Percentiles rank a stretch among this genome's conserved stretches.
These are phyloP conservation scores for Petrophora chlorosata DNA, from an alignment of 2,888 invertebrate genomes.

Conservation along the genomic window DNA sequence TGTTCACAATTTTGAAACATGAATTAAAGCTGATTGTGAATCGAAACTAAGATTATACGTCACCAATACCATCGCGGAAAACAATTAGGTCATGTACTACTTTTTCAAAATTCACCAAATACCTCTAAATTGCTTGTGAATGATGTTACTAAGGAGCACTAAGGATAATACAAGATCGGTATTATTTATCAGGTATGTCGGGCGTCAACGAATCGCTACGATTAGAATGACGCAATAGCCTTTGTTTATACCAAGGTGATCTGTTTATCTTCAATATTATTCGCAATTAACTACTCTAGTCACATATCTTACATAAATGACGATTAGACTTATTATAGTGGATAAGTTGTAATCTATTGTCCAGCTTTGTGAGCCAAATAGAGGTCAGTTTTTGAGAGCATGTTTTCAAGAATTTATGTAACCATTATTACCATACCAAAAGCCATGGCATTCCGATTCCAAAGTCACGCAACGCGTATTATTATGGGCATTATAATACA, in stretches of 20 bases:
- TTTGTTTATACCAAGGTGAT: conserved; percentile 16
- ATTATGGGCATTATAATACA: conserved; percentile 48
- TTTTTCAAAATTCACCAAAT: conserved; percentile 7
- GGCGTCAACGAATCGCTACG: conserved; percentile 6
- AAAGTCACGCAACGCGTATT: conserved; percentile 56
- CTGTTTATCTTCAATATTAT: conserved; percentile 10
- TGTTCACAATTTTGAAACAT: conserved; percentile 47
- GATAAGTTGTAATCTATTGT: conserved; percentile 7
- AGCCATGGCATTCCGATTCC: conserved; percentile 40
- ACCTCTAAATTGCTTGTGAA: too few species aligned
- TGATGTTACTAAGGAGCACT: too few species aligned
- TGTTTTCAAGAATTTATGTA: conserved; percentile 50
- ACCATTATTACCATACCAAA: conserved; percentile 54
- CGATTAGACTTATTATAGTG: conserved; percentile 1
- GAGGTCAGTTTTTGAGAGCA: conserved; percentile 19
- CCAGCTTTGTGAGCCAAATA: conserved; percentile 9
- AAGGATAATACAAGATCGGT: conserved; percentile 28
- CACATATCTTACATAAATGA: background rate
- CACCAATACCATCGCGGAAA: background rate
- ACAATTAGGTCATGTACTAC: background rate
- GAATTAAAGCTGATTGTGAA: conserved; percentile 36
- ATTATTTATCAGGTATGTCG: conserved; percentile 27
- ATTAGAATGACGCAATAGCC: conserved; percentile 16
- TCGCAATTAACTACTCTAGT: conserved; percentile 4
- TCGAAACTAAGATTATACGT: conserved; percentile 19